Evolutionary conservation across 2,888 invertebrate genomes (phyloP).

Genomic region (Carterocephalus palaemon): DNA sequence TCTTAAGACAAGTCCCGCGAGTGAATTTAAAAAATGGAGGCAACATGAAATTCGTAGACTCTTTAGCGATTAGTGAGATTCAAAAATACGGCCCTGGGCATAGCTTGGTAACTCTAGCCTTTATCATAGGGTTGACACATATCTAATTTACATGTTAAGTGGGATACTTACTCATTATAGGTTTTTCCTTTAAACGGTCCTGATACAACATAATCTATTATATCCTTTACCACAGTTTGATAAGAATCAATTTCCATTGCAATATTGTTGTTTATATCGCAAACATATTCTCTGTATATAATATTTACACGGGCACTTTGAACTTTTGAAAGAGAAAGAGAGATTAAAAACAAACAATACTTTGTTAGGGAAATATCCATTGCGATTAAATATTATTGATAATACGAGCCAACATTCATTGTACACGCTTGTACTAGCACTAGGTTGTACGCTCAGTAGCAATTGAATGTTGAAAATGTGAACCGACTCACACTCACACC

Average conservation of each 20-base stretch:
- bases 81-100: no score
- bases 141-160: no score
- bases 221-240: conserved; percentile 65
- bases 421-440: not conserved
- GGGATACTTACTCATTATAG: conserved; percentile 69
- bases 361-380: conserved; percentile 6
- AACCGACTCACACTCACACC: not conserved
- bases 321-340: conserved; percentile 27
- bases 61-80: no score
- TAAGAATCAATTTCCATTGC: conserved; percentile 80
- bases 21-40: no score
- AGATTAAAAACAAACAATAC: conserved; percentile 7
- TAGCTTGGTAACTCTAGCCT: no score
- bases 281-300: no score
- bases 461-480: not conserved
- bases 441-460: not conserved
- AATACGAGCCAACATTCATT: not conserved
- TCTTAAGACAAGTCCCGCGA: no score
- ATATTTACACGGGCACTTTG: conserved; percentile 34
- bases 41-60: no score
- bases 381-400: not conserved
- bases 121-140: no score
- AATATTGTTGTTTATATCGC: no score
- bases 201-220: conserved; percentile 67
- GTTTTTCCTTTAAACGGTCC: conserved; percentile 79